Evolutionary conservation across 2,888 invertebrate species (phyloP).

Genomic region (Parapristionchus giblindavisi): DNA sequence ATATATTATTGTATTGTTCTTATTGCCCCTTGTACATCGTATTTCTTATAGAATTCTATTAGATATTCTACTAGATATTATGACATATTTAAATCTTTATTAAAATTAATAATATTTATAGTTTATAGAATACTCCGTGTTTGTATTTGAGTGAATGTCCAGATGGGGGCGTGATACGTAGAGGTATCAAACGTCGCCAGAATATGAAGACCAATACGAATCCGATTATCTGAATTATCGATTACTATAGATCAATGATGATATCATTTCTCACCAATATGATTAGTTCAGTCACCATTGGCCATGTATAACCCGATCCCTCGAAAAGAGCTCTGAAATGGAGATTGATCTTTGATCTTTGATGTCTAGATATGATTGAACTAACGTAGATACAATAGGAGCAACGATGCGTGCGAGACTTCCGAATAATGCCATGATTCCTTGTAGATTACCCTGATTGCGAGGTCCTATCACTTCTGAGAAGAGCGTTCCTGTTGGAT

Average conservation of each 20-base stretch:
- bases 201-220: not conserved
- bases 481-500: constrained; percentile 33
- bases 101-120: not conserved
- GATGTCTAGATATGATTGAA: not conserved
- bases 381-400: constrained; percentile 29
- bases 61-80: too few relatives aligned
- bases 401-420: constrained; percentile 31
- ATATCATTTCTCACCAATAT: constrained; percentile 15
- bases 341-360: not conserved
- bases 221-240: constrained; percentile 3
- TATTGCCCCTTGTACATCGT: too few relatives aligned
- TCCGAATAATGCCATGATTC: constrained; percentile 34
- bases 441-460: constrained; percentile 32
- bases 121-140: constrained; percentile 29
- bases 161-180: not conserved
- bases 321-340: constrained; percentile 30
- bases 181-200: constrained; percentile 29
- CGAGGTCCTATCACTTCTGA: constrained; percentile 25
- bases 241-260: not conserved
- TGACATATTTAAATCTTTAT: not conserved
- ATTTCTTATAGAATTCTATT: too few relatives aligned
- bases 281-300: constrained; percentile 10
- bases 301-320: constrained; percentile 29
- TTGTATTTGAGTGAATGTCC: constrained; percentile 30
- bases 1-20: too few relatives aligned